Conservation (phyloP, 92 coral and sea anemone genomes). For the Metridium senile region DNA sequence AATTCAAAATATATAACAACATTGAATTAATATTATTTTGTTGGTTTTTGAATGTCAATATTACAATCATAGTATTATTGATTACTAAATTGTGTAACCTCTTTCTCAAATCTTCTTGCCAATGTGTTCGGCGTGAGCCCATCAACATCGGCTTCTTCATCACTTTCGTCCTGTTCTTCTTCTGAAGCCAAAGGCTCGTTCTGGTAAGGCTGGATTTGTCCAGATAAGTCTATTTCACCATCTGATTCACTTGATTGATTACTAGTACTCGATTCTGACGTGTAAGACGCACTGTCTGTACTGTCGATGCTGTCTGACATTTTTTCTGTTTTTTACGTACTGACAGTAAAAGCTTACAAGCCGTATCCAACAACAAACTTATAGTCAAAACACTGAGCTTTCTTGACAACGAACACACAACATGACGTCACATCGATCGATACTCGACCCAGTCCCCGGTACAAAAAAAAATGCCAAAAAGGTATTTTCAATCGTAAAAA, state of each 20-base stretch:
- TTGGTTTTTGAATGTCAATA: no score
- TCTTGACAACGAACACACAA: no score
- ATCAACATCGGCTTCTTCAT: slow-evolving; percentile 27
- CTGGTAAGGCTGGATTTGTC: slow-evolving; percentile 27
- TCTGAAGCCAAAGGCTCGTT: slow-evolving; percentile 29
- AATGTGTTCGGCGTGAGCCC: slow-evolving; percentile 22
- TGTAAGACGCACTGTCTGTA: neutral
- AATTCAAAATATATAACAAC: no score
- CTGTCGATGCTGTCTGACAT: neutral
- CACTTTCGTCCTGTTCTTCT: neutral
- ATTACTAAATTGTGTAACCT: no score
- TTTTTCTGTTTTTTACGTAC: neutral
- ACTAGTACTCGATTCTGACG: neutral
- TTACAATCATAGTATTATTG: no score
- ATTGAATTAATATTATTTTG: no score
- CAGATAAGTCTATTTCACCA: neutral
- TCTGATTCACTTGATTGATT: neutral
- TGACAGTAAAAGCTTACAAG: neutral
- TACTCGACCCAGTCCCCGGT: neutral
- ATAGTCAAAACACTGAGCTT: no score
- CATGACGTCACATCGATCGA: neutral
- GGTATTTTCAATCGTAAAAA: no score
- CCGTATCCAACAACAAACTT: neutral
- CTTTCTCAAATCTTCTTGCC: slow-evolving; percentile 18
- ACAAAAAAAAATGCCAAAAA: no score